These are phyloP conservation scores for Oreochromis niloticus DNA, from an alignment of 2,113 vertebrate species.

Conservation along the genomic window DNA sequence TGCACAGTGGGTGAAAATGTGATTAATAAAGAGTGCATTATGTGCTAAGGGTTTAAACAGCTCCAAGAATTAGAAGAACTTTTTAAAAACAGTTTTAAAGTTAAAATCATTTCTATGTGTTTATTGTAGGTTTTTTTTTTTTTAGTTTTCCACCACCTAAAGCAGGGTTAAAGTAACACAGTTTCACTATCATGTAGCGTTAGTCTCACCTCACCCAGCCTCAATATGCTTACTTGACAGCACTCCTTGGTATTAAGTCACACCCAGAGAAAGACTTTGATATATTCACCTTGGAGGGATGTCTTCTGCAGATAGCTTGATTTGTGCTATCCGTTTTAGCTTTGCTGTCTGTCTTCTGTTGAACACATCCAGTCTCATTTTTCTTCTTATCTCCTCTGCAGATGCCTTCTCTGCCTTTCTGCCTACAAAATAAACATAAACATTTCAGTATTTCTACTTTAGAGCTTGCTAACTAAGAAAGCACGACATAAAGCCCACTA, in stretches of 20 bases:
- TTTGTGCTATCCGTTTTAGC: neutral
- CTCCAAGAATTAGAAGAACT: fast-evolving
- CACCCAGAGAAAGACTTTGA: neutral
- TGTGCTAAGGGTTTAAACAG: neutral
- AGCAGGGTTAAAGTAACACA: neutral
- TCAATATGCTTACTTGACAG: fast-evolving
- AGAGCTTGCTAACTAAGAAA: neutral
- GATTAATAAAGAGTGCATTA: too few species aligned
- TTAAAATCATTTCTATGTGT: neutral
- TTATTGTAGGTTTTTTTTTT: fast-evolving
- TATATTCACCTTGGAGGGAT: neutral
- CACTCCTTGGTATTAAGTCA: neutral
- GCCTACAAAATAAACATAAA: neutral
- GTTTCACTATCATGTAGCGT: neutral
- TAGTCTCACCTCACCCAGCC: neutral
- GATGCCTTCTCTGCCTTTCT: neutral
- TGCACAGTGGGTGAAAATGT: too few species aligned
- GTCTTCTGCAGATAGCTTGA: fast-evolving
- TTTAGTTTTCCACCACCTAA: neutral
- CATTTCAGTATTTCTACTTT: neutral
- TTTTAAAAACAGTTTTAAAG: fast-evolving
- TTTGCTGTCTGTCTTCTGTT: fast-evolving
- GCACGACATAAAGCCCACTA: fast-evolving
- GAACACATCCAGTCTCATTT: neutral
- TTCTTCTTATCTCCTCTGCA: neutral